phyloP scores from a whole-genome alignment of 2,888 invertebrate genomes.

The Lapara coniferarum region DNA sequence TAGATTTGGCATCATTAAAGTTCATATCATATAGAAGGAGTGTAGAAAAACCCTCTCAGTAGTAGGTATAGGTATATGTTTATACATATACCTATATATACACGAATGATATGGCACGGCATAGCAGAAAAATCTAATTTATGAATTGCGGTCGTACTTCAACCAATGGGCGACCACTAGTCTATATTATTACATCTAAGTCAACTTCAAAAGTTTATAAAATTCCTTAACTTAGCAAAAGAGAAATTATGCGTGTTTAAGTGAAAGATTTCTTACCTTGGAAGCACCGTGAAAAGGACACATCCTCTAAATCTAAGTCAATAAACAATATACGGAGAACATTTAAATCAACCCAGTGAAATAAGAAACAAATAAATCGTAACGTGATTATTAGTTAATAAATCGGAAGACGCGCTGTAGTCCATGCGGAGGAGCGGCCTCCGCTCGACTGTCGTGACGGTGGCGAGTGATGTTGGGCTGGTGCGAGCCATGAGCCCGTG shows the following conservation, averaged over 20 bases:
- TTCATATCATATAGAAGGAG: too few relatives aligned
- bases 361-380: slow-evolving; percentile 49
- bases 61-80: too few relatives aligned
- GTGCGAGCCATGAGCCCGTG: slow-evolving; percentile 45
- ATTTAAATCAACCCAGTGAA: slow-evolving; percentile 35
- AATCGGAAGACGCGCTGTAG: slow-evolving; percentile 42
- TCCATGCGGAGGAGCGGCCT: slow-evolving; percentile 62
- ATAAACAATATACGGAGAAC: slow-evolving; percentile 7
- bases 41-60: too few relatives aligned
- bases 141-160: too few relatives aligned
- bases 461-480: slow-evolving; percentile 49
- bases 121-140: too few relatives aligned
- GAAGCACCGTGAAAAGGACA: slow-evolving; percentile 14
- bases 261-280: slow-evolving; percentile 25
- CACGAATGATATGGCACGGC: too few relatives aligned
- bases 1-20: too few relatives aligned
- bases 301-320: slow-evolving; percentile 28
- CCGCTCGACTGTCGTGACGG: slow-evolving; percentile 61
- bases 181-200: too few relatives aligned
- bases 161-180: too few relatives aligned
- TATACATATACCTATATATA: too few relatives aligned
- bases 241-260: background rate
- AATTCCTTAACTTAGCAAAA: background rate
- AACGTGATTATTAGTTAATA: slow-evolving; percentile 36
- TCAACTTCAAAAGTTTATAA: slow-evolving; percentile 28